Base-by-base conservation (phyloP, 2,888 invertebrate species). In the Diabrotica balteata region DNA sequence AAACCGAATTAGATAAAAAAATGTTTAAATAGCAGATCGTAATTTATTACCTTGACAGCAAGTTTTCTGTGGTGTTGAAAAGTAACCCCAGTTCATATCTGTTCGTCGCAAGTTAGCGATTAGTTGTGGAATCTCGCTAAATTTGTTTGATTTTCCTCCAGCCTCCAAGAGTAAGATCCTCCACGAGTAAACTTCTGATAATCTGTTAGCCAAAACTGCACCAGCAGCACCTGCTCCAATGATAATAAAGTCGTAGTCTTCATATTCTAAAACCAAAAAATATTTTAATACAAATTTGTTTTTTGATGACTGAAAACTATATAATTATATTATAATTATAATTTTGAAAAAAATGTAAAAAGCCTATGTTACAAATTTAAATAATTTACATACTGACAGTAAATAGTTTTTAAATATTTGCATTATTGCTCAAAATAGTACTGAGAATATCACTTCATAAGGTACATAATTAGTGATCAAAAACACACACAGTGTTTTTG, bases 211-310 rank as follows among this genome's bases (percentile, higher is more conserved):
- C 10, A 87, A 75, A 32, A 86, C 84, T 7, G 86, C 82, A 7
- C 87, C 87, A 5, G 86, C 81, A 1, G 85, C 80, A 8, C 86
- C 86, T 8, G 83, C 84, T 0, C 85, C 86, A 4, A 86, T 81
- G 44, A 86, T 76, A 66, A 86, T 82, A 66, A 85, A 86, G 73
- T 86, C 85, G 68, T 78, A 85, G 80, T 72, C 72, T 52, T 76
- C 72, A 6, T 72, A 70, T 50, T 76, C 79, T 79, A 57, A 52
- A 61, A 59, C 8, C 32, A 2, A 4, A 32, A 32, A 32, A 2
- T 17, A 1, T 32, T 32, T 32, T 5, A 32, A 2, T 32, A 32
- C 32, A 32, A 32, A 32, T 32, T 32, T 32, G 32, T 5, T 32
- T 32, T 32, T 32, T 5, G 32, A 32, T 32, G 17, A 17, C n/a